These are phyloP conservation scores for Liasis olivaceus DNA, from an alignment of 2,797 vertebrate species.

Conservation along the genomic window DNA sequence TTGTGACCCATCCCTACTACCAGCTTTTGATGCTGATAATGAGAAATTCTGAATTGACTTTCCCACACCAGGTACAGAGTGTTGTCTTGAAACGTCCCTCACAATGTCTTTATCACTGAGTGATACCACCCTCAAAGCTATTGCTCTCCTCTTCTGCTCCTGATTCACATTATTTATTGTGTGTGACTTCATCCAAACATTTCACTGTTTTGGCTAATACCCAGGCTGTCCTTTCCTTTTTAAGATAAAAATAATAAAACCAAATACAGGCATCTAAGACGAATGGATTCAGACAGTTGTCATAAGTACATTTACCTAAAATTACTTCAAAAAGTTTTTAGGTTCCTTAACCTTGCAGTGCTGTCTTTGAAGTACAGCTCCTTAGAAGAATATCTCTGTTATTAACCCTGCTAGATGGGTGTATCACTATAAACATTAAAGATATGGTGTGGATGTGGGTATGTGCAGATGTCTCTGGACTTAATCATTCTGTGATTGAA, in stretches of 20 bases:
- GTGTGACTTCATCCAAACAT: slow-evolving; percentile 54
- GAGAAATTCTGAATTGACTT: slow-evolving; percentile 6
- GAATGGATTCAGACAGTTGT: slow-evolving; percentile 78
- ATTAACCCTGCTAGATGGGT: slow-evolving; percentile 80
- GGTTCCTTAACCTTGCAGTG: slow-evolving; percentile 70
- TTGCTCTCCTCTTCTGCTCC: slow-evolving; percentile 19
- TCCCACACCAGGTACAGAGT: neutral
- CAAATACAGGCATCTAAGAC: slow-evolving; percentile 70
- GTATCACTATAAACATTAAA: slow-evolving; percentile 77
- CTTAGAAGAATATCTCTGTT: slow-evolving; percentile 72
- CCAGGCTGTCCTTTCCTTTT: slow-evolving; percentile 24
- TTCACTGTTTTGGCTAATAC: slow-evolving; percentile 68
- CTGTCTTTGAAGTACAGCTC: slow-evolving; percentile 77
- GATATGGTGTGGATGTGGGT: slow-evolving; percentile 64
- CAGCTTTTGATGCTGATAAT: neutral
- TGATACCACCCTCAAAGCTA: neutral
- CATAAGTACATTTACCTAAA: slow-evolving; percentile 79
- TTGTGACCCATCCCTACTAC: neutral
- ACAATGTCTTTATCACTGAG: slow-evolving; percentile 56
- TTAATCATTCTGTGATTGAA: slow-evolving; percentile 74
- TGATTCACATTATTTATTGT: slow-evolving; percentile 57
- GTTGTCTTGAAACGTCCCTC: slow-evolving; percentile 2
- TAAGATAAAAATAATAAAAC: slow-evolving; percentile 6
- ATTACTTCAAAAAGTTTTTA: slow-evolving; percentile 76
- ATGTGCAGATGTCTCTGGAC: slow-evolving; percentile 68